Evolutionary conservation across 2,113 vertebrate genomes (phyloP), one percentile per base, ranked within the genome.

Genomic region (Calcarius ornatus): DNA sequence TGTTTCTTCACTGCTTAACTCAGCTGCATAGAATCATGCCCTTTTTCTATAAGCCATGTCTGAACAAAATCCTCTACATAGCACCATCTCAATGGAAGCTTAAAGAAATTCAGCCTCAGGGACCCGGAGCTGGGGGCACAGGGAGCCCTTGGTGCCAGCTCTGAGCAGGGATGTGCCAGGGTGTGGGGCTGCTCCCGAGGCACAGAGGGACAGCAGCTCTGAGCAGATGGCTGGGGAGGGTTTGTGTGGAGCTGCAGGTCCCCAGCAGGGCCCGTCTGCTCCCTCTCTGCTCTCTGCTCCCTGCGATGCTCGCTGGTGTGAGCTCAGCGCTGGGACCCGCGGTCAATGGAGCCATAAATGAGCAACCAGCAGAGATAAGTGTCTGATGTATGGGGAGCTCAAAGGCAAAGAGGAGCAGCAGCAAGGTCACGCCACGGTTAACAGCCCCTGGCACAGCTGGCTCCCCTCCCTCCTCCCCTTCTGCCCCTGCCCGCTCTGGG

Each of bases 301-400:
- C 50, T 28, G 50, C 2, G 18, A 6, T 15, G 47, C 50, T 17
- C 64, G 15, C 77, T 30, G 30, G 71, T 2, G 63, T 8, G 24
- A 3, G 20, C 42, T 5, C 73, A 27, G 63, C 15, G 15, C 60
- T 22, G 38, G 38, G 20, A 23, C 71, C 65, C 12, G 88, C 82
- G 15, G 57, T 45, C 88, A 60, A 57, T 12, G 78, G 20, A 69
- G 78, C 31, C 81, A 97, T 93, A 94, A 96, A 96, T 87, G 81
- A 95, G 88, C 91, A 82, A 92, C 61, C 75, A 82, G 88, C 68
- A 79, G 90, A 93, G 92, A 83, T 66, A 94, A 95, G 68, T 7
- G 88, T 23, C 80, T 92, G 95, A 96, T 97, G 95, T 96, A 97
- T 6, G 82, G 80, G 76, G 68, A 85, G 82, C 90, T 89, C 35